These are phyloP conservation scores for Formica exsecta DNA, from an alignment of 1,140 invertebrate species.

Conservation along the genomic window DNA sequence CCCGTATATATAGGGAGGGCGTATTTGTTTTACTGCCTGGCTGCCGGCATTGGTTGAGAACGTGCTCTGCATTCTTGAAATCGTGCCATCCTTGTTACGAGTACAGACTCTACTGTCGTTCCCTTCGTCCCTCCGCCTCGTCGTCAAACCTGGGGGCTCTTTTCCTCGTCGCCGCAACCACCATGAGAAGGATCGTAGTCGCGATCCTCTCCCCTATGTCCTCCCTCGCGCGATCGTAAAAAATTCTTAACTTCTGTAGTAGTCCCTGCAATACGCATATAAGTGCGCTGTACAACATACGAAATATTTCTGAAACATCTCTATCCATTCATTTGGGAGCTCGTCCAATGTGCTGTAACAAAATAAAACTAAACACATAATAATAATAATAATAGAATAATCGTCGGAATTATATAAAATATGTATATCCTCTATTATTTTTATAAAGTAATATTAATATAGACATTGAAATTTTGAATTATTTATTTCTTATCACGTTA, in stretches of 20 bases:
- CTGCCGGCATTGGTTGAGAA: conserved; percentile 86
- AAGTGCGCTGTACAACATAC: neutral
- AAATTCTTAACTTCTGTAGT: conserved; percentile 83
- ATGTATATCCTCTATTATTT: neutral
- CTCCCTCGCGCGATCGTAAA: conserved; percentile 64
- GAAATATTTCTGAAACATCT: conserved; percentile 4
- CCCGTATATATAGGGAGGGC: conserved; percentile 80
- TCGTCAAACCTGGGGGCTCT: conserved; percentile 65
- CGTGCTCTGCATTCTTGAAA: conserved; percentile 86
- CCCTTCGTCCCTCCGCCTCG: conserved; percentile 29
- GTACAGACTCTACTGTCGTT: conserved; percentile 71
- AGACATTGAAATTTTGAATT: neutral
- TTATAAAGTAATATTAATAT: neutral
- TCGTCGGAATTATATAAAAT: neutral
- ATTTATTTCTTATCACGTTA: neutral
- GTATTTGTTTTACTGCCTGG: conserved; percentile 87
- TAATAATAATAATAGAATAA: neutral
- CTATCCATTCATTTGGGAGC: neutral
- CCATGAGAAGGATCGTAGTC: conserved; percentile 67
- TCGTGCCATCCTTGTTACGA: conserved; percentile 83
- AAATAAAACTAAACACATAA: neutral
- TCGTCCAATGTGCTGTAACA: neutral
- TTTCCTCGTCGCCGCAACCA: conserved; percentile 62
- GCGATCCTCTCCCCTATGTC: conserved; percentile 38
- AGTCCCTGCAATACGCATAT: conserved; percentile 43